Conservation (phyloP, 2,113 vertebrate genomes). For the Trachemys scripta region DNA sequence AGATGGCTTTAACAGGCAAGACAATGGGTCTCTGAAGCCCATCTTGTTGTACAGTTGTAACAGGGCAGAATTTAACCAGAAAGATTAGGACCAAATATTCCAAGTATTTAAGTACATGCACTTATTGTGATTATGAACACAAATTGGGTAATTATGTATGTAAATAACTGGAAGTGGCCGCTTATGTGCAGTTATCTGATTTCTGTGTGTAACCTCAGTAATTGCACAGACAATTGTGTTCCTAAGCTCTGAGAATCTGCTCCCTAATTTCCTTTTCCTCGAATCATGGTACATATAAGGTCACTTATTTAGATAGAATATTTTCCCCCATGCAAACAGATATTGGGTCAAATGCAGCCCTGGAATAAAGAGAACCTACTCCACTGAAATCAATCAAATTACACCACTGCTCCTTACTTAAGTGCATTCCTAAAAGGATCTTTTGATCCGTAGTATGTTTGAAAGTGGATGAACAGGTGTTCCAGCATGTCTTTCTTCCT, state of each 20-base stretch:
- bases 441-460: not conserved
- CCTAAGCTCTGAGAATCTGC: not conserved
- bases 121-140: not conserved
- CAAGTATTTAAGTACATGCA: accelerated
- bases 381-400: not conserved
- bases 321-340: not conserved
- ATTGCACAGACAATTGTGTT: not conserved
- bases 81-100: not conserved
- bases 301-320: not conserved
- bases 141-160: accelerated
- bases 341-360: not conserved
- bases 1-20: not conserved
- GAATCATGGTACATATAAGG: not conserved
- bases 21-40: not conserved
- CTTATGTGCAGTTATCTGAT: not conserved
- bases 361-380: not conserved
- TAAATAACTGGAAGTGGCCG: accelerated
- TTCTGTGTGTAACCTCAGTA: not conserved
- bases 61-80: not conserved
- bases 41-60: not conserved
- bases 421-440: not conserved
- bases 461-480: conserved; percentile 24
- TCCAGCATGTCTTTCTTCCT: not conserved
- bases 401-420: not conserved
- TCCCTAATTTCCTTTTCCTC: conserved; percentile 18